A percentile compares a stretch with the other conserved stretches of the same genome.
phyloP scores from a whole-genome alignment of 2,113 vertebrate species.

The Pheucticus melanocephalus region DNA sequence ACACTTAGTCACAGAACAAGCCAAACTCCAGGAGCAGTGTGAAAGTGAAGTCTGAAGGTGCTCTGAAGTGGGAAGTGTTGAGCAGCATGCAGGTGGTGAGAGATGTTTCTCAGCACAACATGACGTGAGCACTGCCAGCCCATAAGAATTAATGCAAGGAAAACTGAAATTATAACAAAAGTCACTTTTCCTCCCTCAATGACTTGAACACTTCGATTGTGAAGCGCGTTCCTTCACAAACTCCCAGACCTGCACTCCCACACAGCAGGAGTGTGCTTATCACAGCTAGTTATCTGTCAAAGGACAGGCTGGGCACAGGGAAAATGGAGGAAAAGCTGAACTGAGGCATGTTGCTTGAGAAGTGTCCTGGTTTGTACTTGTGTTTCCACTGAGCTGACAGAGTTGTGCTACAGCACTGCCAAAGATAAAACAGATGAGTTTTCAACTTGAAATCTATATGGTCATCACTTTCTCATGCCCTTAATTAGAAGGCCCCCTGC shows the following conservation, averaged over 20 bases:
- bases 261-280: background rate
- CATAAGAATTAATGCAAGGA: background rate
- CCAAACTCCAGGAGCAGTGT: background rate
- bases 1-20: background rate
- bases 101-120: constrained; percentile 26
- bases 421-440: background rate
- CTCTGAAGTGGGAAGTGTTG: constrained; percentile 26
- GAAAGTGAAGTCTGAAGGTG: constrained; percentile 32
- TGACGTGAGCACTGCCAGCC: background rate
- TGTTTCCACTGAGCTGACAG: background rate
- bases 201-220: background rate
- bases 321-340: background rate
- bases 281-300: constrained; percentile 10
- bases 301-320: background rate
- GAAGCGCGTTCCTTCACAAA: constrained; percentile 3
- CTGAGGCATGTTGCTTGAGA: background rate
- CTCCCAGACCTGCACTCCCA: background rate
- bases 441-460: background rate
- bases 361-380: background rate
- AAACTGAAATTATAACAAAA: constrained; percentile 17
- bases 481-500: background rate
- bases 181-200: background rate
- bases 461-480: background rate
- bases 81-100: background rate
- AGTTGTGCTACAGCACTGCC: background rate